These are phyloP conservation scores for Coenonympha arcania DNA, from an alignment of 2,888 invertebrate species.

Conservation along the genomic window DNA sequence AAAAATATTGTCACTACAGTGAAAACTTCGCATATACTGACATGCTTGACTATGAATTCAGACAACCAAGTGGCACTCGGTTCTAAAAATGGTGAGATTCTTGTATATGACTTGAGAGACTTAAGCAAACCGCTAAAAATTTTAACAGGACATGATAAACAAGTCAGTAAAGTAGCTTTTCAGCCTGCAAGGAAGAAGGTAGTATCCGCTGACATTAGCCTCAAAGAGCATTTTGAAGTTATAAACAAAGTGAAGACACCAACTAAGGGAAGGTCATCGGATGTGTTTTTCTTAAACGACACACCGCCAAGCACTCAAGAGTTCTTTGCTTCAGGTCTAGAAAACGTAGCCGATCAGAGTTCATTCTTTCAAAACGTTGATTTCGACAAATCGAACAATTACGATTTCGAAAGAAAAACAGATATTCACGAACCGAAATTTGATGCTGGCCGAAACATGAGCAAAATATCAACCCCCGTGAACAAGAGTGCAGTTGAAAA, in stretches of 20 bases:
- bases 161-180: conserved; percentile 64
- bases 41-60: conserved; percentile 57
- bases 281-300: conserved; percentile 58
- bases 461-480: conserved; percentile 61
- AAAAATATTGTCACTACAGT: conserved; percentile 63
- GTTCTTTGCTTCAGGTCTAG: conserved; percentile 35
- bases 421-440: conserved; percentile 45
- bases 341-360: conserved; percentile 46
- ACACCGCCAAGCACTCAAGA: conserved; percentile 50
- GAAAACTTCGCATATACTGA: conserved; percentile 54
- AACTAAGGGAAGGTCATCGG: conserved; percentile 47
- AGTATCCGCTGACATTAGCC: conserved; percentile 54
- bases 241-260: conserved; percentile 45
- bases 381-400: conserved; percentile 54
- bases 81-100: conserved; percentile 69
- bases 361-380: conserved; percentile 65
- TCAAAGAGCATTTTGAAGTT: conserved; percentile 59
- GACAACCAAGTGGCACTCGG: conserved; percentile 72
- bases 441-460: conserved; percentile 54
- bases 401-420: conserved; percentile 46
- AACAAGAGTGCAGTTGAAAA: conserved; percentile 45
- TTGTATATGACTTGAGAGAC: conserved; percentile 73
- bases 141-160: conserved; percentile 67
- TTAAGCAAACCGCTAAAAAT: conserved; percentile 60
- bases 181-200: conserved; percentile 56